Evolutionary conservation across 2,888 invertebrate species (phyloP).

Genomic region (Nomada hirtipes): DNA sequence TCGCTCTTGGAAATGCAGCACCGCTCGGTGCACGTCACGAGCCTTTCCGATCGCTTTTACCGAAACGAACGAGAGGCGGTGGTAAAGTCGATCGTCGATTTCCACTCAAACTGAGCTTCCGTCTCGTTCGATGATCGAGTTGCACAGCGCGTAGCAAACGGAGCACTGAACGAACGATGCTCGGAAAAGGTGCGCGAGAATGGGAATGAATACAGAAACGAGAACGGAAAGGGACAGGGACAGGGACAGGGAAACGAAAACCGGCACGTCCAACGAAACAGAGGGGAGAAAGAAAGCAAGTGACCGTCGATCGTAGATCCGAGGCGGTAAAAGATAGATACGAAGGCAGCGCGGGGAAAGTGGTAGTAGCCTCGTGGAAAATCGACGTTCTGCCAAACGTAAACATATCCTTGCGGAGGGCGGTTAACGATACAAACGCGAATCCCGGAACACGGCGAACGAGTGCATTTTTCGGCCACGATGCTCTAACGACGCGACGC

Average conservation of each 20-base stretch:
- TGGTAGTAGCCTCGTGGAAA: neutral
- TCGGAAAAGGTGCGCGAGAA: neutral
- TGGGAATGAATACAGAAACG: neutral
- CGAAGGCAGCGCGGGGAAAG: neutral
- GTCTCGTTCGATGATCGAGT: neutral
- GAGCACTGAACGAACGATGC: neutral
- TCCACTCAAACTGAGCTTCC: neutral
- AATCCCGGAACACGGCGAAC: neutral
- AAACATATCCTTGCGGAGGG: neutral
- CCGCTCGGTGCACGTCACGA: too few relatives aligned
- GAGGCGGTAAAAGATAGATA: too few relatives aligned
- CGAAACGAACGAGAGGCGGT: too few relatives aligned
- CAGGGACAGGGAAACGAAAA: too few relatives aligned
- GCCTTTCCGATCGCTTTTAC: too few relatives aligned
- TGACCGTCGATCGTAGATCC: neutral
- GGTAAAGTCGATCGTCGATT: too few relatives aligned
- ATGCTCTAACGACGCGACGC: slow-evolving; percentile 19
- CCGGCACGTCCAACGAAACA: neutral
- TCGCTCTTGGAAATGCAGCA: too few relatives aligned
- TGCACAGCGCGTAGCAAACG: neutral
- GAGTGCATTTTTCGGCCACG: slow-evolving; percentile 43
- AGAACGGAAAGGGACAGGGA: too few relatives aligned
- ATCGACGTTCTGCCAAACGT: neutral
- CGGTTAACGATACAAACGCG: neutral
- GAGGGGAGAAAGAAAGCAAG: slow-evolving; percentile 3